Percentiles rank a stretch among this genome's conserved stretches.
phyloP scores from a whole-genome alignment of 2,113 vertebrate species.

The Carassius carassius region DNA sequence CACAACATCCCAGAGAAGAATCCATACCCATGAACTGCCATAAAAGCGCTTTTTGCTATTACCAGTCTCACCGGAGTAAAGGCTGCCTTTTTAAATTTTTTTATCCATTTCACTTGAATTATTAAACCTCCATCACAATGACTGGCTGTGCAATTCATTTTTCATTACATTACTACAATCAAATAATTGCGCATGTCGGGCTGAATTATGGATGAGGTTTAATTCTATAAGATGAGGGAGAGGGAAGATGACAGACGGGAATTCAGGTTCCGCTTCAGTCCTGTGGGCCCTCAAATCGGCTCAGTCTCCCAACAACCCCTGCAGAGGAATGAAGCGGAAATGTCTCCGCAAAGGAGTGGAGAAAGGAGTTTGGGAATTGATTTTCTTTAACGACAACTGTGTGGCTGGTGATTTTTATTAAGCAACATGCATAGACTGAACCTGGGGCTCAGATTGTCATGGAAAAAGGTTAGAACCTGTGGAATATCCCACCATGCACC shows the following conservation, averaged over 20 bases:
- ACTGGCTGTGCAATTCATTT: slow-evolving; percentile 56
- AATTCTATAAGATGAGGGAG: slow-evolving; percentile 9
- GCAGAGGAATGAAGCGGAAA: neutral
- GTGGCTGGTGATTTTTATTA: neutral
- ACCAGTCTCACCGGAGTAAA: slow-evolving; percentile 13
- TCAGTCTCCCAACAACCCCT: neutral
- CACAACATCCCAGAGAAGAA: neutral
- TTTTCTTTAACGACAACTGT: slow-evolving; percentile 4
- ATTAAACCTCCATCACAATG: slow-evolving; percentile 60
- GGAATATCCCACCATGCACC: neutral
- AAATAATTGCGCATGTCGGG: slow-evolving; percentile 57
- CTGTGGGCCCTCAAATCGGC: slow-evolving; percentile 17
- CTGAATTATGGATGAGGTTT: slow-evolving; percentile 67
- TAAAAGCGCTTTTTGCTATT: slow-evolving; percentile 26
- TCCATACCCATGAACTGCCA: slow-evolving; percentile 19
- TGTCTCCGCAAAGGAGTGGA: neutral
- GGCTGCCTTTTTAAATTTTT: neutral
- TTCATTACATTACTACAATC: slow-evolving; percentile 63
- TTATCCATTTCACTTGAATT: slow-evolving; percentile 57
- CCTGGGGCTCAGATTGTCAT: neutral
- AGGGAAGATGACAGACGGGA: slow-evolving; percentile 21
- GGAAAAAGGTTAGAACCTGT: neutral
- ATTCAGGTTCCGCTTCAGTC: slow-evolving; percentile 18
- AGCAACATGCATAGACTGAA: slow-evolving; percentile 11
- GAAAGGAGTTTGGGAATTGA: slow-evolving; percentile 1